Evolutionary conservation across 2,888 invertebrate genomes (phyloP).

Genomic region (Caenorhabditis sulstoni): DNA sequence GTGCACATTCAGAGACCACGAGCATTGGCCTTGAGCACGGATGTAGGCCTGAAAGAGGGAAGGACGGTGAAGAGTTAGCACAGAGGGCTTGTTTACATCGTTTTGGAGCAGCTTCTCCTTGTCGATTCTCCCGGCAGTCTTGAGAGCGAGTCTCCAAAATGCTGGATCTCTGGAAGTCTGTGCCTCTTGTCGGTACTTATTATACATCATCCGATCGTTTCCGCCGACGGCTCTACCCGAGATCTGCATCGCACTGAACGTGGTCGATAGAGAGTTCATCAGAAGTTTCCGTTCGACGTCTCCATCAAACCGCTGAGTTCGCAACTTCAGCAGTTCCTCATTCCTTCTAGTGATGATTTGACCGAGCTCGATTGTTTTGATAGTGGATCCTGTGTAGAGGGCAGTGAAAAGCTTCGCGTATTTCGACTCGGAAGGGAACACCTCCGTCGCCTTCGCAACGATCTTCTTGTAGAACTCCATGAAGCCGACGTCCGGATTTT

Average conservation of each 20-base stretch:
- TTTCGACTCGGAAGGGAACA: constrained; percentile 30
- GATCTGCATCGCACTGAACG: constrained; percentile 17
- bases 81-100: too few species aligned
- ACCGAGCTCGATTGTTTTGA: constrained; percentile 19
- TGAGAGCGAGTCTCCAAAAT: constrained; percentile 38
- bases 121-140: constrained; percentile 3
- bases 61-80: too few species aligned
- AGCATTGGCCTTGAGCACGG: constrained; percentile 31
- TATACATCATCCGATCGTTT: background rate
- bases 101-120: too few species aligned
- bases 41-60: constrained; percentile 19
- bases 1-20: constrained; percentile 34
- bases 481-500: background rate
- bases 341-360: background rate
- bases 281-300: constrained; percentile 15
- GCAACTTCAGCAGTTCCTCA: background rate
- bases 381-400: background rate
- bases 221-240: background rate
- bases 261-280: constrained; percentile 9
- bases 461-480: constrained; percentile 5
- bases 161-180: constrained; percentile 18
- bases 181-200: background rate
- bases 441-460: background rate
- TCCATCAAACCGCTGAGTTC: background rate
- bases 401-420: constrained; percentile 18